Percentiles rank a stretch among this genome's conserved stretches.
Conservation (phyloP, 2,888 invertebrate genomes). For the Zygaena filipendulae region DNA sequence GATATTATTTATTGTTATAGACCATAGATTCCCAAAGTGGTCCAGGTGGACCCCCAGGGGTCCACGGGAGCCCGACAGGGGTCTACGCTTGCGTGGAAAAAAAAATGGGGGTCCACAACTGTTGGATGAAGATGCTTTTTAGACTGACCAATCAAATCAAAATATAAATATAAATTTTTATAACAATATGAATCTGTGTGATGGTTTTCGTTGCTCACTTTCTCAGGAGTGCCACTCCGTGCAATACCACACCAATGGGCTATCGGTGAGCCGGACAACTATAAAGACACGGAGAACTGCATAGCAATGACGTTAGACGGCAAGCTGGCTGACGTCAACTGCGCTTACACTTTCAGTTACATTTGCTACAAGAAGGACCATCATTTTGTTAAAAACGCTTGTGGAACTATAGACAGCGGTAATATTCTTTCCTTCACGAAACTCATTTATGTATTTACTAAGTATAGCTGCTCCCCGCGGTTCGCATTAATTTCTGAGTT, state of each 20-base stretch:
- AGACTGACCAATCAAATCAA: too few relatives aligned
- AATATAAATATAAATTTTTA: too few relatives aligned
- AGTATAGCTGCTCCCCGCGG: too few relatives aligned
- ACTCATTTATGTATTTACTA: not conserved
- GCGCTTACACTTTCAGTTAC: conserved; percentile 21
- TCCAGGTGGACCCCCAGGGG: too few relatives aligned
- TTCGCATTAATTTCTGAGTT: too few relatives aligned
- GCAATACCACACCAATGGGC: conserved; percentile 24
- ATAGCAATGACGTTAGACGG: conserved; percentile 21
- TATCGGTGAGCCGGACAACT: conserved; percentile 22
- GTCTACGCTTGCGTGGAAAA: too few relatives aligned
- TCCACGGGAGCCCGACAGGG: too few relatives aligned
- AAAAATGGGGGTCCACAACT: too few relatives aligned
- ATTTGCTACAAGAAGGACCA: conserved; percentile 22
- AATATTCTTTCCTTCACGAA: conserved; percentile 5
- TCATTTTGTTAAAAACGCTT: conserved; percentile 5
- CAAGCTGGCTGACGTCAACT: conserved; percentile 22
- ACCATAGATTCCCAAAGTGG: too few relatives aligned
- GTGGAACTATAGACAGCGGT: conserved; percentile 27
- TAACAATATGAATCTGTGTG: too few relatives aligned
- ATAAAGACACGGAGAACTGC: conserved; percentile 22
- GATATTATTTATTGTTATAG: too few relatives aligned
- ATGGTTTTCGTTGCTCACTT: not conserved
- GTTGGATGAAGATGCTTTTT: too few relatives aligned
- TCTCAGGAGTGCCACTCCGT: conserved; percentile 21